Evolutionary conservation across 2,113 vertebrate species (phyloP).

Genomic region (Pterocles orientalis): DNA sequence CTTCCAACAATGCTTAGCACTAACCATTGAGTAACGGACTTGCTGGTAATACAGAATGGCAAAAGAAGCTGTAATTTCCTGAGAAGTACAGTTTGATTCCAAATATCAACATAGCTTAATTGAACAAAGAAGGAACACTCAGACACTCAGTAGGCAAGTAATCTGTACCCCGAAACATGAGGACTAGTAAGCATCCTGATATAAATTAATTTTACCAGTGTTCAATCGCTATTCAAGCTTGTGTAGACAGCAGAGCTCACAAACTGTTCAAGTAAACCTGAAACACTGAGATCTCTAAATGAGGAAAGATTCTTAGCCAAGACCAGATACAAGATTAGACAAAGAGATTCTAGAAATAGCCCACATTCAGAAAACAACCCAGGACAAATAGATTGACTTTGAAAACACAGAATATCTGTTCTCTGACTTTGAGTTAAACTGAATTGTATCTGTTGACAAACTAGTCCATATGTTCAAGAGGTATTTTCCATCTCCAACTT

Average conservation of each 20-base stretch:
- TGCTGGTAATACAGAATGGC: background rate
- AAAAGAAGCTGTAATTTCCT: background rate
- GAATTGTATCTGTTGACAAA: background rate
- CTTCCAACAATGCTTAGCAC: background rate
- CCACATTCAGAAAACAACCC: background rate
- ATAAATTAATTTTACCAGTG: background rate
- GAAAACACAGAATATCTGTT: background rate
- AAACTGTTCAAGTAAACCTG: background rate
- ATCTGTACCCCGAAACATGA: background rate
- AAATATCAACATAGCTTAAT: background rate
- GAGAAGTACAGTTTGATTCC: background rate
- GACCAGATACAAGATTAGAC: background rate
- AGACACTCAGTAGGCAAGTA: background rate
- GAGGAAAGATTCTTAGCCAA: background rate
- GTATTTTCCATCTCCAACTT: constrained; percentile 25
- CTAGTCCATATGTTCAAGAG: background rate
- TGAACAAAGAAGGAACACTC: background rate
- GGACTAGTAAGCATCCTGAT: background rate
- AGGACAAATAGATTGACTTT: background rate
- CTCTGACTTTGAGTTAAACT: background rate
- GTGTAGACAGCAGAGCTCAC: background rate
- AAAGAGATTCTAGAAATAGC: background rate
- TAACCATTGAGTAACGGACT: background rate
- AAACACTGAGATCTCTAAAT: background rate
- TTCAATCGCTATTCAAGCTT: background rate